A percentile compares a stretch with the other conserved stretches of the same genome.
Conservation (phyloP, 2,797 vertebrate genomes). For the Pelodytes ibericus region DNA sequence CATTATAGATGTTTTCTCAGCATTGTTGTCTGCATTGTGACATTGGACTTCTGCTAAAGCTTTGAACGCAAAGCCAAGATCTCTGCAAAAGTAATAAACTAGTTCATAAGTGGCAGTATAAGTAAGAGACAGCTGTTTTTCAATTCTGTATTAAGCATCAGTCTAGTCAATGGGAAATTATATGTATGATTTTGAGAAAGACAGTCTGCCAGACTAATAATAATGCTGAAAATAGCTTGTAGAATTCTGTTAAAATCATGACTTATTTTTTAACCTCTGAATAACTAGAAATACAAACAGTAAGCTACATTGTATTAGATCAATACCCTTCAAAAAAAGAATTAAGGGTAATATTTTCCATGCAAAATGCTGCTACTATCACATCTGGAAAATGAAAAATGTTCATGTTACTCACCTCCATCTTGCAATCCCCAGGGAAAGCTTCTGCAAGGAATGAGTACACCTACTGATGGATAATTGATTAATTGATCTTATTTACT, state of each 20-base stretch:
- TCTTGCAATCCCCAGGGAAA: too few relatives aligned
- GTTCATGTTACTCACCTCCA: neutral
- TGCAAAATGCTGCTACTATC: neutral
- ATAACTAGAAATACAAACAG: constrained; percentile 7
- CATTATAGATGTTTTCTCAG: constrained; percentile 27
- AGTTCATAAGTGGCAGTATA: constrained; percentile 43
- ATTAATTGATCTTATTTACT: too few relatives aligned
- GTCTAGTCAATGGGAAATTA: constrained; percentile 27
- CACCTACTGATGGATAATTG: too few relatives aligned
- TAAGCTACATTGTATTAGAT: constrained; percentile 7
- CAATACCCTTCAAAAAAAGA: neutral
- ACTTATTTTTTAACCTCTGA: constrained; percentile 29
- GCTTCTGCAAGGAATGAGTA: too few relatives aligned
- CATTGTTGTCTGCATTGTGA: constrained; percentile 16
- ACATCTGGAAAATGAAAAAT: neutral
- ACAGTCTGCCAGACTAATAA: constrained; percentile 51
- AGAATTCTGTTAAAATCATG: constrained; percentile 49
- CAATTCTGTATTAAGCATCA: neutral
- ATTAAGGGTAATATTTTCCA: neutral
- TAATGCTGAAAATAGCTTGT: constrained; percentile 23
- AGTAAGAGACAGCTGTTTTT: constrained; percentile 38
- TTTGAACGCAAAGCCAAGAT: constrained; percentile 43
- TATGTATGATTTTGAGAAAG: constrained; percentile 40
- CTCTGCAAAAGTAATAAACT: constrained; percentile 45
- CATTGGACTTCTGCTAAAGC: constrained; percentile 39